phyloP scores from a whole-genome alignment of 2,797 vertebrate genomes.

The Zenarchopterus dispar region DNA sequence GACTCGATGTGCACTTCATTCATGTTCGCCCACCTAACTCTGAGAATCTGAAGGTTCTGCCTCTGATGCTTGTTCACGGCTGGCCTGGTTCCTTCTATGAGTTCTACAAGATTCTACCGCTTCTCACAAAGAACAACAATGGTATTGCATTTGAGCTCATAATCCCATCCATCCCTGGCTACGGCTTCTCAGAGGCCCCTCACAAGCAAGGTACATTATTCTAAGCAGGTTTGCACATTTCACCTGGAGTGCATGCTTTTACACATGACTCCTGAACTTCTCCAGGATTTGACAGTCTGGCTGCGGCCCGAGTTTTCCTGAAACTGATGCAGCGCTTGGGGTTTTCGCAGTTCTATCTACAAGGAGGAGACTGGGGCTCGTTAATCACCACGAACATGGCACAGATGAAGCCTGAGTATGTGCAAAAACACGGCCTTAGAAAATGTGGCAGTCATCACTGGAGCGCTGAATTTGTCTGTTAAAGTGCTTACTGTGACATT shows the following conservation, averaged over 20 bases:
- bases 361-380: conserved; percentile 91
- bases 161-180: conserved; percentile 92
- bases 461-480: conserved; percentile 8
- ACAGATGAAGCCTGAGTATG: conserved; percentile 91
- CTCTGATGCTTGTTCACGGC: conserved; percentile 89
- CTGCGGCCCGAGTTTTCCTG: conserved; percentile 86
- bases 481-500: conserved; percentile 36
- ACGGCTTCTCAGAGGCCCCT: conserved; percentile 89
- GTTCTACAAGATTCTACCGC: conserved; percentile 90
- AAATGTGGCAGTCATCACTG: conserved; percentile 6
- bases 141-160: conserved; percentile 87
- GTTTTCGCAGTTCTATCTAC: conserved; percentile 87
- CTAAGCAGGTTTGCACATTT: neutral
- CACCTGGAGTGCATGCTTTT: neutral
- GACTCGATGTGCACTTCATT: conserved; percentile 88
- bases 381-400: conserved; percentile 86
- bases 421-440: conserved; percentile 22
- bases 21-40: conserved; percentile 80
- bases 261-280: neutral
- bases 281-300: conserved; percentile 83
- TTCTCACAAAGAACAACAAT: conserved; percentile 79
- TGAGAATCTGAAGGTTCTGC: conserved; percentile 74
- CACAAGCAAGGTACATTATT: conserved; percentile 81
- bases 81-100: conserved; percentile 93
- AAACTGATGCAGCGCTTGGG: conserved; percentile 90